phyloP scores from a whole-genome alignment of 1,140 invertebrate species.

The Venustaconcha ellipsiformis region DNA sequence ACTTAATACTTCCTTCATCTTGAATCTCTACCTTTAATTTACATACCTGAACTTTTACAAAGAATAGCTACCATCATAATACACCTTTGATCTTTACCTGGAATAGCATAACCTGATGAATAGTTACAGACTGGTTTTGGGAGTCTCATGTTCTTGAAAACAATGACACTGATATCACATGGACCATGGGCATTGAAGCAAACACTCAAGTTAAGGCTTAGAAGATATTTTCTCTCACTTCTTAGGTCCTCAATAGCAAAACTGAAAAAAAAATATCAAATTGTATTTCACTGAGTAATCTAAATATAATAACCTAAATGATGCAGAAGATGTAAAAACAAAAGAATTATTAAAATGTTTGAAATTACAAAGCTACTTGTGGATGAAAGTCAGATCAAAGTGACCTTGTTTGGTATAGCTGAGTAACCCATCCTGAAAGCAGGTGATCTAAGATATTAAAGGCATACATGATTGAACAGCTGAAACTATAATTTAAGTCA shows the following conservation, averaged over 20 bases:
- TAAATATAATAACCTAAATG: neutral
- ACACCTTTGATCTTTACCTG: slow-evolving; percentile 1
- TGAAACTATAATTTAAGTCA: too few species aligned
- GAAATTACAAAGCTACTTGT: neutral
- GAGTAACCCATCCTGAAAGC: too few species aligned
- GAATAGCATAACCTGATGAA: slow-evolving; percentile 5
- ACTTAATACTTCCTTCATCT: too few species aligned
- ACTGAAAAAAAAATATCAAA: neutral
- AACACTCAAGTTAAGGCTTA: slow-evolving; percentile 20
- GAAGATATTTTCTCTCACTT: slow-evolving; percentile 12
- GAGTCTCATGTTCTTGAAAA: slow-evolving; percentile 19
- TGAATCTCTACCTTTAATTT: too few species aligned
- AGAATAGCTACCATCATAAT: too few species aligned
- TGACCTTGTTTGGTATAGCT: too few species aligned
- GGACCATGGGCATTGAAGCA: slow-evolving; percentile 16
- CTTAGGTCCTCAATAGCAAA: slow-evolving; percentile 26
- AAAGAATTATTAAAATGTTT: neutral
- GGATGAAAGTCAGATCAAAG: too few species aligned
- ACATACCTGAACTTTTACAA: too few species aligned
- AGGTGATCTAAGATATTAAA: too few species aligned
- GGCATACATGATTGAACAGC: too few species aligned
- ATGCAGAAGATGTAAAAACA: slow-evolving; percentile 5
- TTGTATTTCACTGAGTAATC: neutral
- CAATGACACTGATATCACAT: slow-evolving; percentile 8
- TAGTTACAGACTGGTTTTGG: slow-evolving; percentile 14